A percentile compares a stretch with the other conserved stretches of the same genome.
Evolutionary conservation across 1,140 invertebrate genomes (phyloP).

Genomic region (Phocides pigmalion): DNA sequence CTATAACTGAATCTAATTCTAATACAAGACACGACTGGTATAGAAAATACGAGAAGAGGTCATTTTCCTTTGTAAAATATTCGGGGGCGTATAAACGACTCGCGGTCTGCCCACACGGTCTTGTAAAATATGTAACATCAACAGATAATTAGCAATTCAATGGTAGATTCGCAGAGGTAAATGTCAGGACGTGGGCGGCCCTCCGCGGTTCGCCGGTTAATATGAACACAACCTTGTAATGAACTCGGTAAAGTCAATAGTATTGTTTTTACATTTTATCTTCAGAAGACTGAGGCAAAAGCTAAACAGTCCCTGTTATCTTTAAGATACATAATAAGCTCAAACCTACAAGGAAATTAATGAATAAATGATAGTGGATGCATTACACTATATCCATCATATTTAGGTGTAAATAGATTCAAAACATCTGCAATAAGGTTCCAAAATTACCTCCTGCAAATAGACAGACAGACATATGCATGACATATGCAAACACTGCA

Average conservation of each 20-base stretch:
- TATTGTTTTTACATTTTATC: background rate
- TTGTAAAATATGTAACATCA: constrained; percentile 43
- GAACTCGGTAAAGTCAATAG: background rate
- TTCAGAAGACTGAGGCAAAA: no score
- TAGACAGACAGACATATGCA: no score
- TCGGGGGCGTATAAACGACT: constrained; percentile 27
- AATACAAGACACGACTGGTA: background rate
- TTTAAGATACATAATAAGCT: no score
- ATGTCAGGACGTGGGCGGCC: constrained; percentile 41
- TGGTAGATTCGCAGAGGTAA: constrained; percentile 37
- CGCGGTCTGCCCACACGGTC: constrained; percentile 39
- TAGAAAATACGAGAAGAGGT: constrained; percentile 2
- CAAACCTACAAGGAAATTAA: no score
- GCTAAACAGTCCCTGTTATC: no score
- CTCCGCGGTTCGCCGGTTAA: background rate
- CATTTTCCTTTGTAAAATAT: background rate
- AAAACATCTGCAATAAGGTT: no score
- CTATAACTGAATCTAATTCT: no score
- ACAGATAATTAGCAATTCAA: constrained; percentile 49
- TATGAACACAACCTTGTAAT: constrained; percentile 16
- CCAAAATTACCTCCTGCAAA: no score
- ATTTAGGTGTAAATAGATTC: no score
- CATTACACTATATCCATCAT: no score
- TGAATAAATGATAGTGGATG: no score
- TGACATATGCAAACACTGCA: no score